Conservation (phyloP, 1,140 invertebrate genomes). For the Neelides sp. region DNA sequence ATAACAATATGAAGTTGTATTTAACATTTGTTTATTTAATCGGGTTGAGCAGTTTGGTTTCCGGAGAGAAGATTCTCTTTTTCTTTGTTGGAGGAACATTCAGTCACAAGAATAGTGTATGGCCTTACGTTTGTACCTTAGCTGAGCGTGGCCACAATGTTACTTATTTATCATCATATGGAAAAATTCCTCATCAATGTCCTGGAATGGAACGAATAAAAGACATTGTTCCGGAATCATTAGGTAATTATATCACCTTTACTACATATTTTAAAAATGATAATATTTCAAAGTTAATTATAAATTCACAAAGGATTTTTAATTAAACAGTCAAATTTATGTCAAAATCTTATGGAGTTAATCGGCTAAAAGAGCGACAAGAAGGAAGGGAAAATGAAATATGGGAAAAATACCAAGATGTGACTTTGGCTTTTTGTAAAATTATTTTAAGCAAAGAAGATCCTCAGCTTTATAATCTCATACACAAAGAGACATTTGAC, state of each 20-base stretch:
- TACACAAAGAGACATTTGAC: conserved; percentile 6
- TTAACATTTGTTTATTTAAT: too few species aligned
- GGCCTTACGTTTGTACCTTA: conserved; percentile 10
- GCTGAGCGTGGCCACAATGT: conserved; percentile 16
- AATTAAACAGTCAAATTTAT: too few species aligned
- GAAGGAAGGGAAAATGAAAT: conserved; percentile 1
- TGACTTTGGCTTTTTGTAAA: conserved; percentile 8
- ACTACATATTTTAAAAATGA: too few species aligned
- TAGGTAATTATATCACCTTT: too few species aligned
- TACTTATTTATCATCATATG: conserved; percentile 14
- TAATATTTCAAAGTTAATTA: too few species aligned
- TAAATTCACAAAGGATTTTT: too few species aligned
- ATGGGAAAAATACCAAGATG: not conserved
- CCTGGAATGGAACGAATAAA: conserved; percentile 9
- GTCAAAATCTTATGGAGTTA: not conserved
- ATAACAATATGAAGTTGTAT: too few species aligned
- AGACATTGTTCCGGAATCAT: conserved; percentile 5
- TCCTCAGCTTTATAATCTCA: not conserved
- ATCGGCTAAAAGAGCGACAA: not conserved
- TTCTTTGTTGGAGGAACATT: conserved; percentile 20
- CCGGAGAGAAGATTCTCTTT: conserved; percentile 10
- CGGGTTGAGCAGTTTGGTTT: too few species aligned
- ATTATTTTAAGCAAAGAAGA: not conserved
- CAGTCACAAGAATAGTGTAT: conserved; percentile 13
- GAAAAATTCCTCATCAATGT: conserved; percentile 7